A percentile compares a stretch with the other conserved stretches of the same genome.
Evolutionary conservation across 2,888 invertebrate genomes (phyloP).

Genomic region (Thysanoteuthis rhombus): DNA sequence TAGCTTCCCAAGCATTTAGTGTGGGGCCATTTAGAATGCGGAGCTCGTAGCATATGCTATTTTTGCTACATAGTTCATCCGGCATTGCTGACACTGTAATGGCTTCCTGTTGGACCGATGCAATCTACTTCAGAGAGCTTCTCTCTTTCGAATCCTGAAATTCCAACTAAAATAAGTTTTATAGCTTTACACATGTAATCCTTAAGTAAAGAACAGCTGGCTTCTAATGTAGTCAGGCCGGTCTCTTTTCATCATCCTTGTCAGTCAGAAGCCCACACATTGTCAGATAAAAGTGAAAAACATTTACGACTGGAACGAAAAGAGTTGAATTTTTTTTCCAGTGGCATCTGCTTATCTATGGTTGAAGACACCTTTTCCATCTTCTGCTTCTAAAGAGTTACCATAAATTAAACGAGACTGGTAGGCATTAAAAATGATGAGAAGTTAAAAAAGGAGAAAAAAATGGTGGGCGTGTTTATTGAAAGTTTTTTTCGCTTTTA

Average conservation of each 20-base stretch:
- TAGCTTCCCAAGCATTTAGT: too few relatives aligned
- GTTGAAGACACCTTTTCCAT: not conserved
- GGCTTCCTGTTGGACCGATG: not conserved
- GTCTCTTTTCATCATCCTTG: not conserved
- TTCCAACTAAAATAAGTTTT: constrained; percentile 12
- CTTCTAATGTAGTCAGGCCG: not conserved
- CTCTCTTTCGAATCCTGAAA: not conserved
- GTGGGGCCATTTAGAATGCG: too few relatives aligned
- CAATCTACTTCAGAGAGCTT: not conserved
- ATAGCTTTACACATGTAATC: not conserved
- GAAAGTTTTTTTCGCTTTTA: not conserved
- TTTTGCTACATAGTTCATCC: too few relatives aligned
- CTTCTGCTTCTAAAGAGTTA: not conserved
- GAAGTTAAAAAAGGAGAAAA: not conserved
- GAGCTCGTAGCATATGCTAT: too few relatives aligned
- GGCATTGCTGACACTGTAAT: not conserved
- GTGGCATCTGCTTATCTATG: not conserved
- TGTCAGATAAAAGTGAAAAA: too few relatives aligned
- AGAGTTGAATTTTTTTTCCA: not conserved
- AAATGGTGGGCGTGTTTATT: not conserved
- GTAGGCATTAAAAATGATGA: not conserved
- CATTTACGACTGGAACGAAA: not conserved
- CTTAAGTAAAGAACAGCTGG: not conserved
- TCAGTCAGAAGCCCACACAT: not conserved
- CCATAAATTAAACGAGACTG: not conserved